Conservation (phyloP, 2,888 invertebrate species). For the Netelia fuscicornis region DNA sequence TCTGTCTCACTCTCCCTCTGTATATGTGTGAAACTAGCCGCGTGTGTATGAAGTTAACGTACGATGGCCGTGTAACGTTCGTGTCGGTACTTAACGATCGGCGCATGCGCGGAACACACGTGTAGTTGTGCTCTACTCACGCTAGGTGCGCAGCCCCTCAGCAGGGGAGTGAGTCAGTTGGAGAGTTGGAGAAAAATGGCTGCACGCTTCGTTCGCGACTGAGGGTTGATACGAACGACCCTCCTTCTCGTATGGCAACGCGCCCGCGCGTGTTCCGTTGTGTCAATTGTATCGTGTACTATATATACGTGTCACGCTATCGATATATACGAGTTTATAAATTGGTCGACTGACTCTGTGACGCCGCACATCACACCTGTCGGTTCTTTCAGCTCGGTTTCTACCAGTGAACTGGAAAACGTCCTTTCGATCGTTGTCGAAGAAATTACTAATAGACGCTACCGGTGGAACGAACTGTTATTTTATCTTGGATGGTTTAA, state of each 20-base stretch:
- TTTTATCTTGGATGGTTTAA: no score
- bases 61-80: slow-evolving; percentile 33
- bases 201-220: neutral
- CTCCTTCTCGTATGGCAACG: slow-evolving; percentile 9
- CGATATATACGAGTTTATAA: slow-evolving; percentile 10
- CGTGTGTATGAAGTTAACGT: slow-evolving; percentile 24
- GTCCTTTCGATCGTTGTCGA: neutral
- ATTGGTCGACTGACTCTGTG: neutral
- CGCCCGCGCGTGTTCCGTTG: slow-evolving; percentile 34
- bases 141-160: neutral
- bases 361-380: slow-evolving; percentile 9
- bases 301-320: neutral
- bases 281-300: neutral
- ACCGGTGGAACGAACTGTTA: no score
- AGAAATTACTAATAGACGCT: neutral
- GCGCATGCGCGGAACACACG: slow-evolving; percentile 58
- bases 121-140: neutral
- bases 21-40: neutral
- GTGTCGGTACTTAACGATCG: slow-evolving; percentile 70
- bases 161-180: slow-evolving; percentile 32
- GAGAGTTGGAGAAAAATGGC: slow-evolving; percentile 18
- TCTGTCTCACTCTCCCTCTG: neutral
- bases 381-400: slow-evolving; percentile 13
- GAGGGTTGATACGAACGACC: slow-evolving; percentile 19
- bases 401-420: no score